A percentile compares a stretch with the other conserved stretches of the same genome.
Evolutionary conservation across 2,113 vertebrate species (phyloP).

Genomic region (Capreolus pygargus): DNA sequence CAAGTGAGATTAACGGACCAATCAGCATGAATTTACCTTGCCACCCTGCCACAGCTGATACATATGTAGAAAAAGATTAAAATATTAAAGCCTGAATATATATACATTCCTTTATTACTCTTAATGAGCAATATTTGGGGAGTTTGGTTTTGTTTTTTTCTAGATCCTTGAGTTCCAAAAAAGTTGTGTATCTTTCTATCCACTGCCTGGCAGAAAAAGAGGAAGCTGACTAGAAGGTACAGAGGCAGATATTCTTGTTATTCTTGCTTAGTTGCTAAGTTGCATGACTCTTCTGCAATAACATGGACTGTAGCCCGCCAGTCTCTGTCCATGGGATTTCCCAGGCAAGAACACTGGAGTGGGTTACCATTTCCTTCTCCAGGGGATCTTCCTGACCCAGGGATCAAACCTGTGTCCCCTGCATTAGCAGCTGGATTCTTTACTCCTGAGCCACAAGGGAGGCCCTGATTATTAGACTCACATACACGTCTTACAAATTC

Average conservation of each 20-base stretch:
- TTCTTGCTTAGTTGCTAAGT: background rate
- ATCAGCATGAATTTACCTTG: background rate
- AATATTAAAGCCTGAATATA: background rate
- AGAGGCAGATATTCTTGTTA: background rate
- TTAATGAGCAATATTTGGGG: background rate
- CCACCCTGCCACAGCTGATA: background rate
- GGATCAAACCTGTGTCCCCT: background rate
- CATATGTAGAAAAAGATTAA: background rate
- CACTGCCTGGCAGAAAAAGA: background rate
- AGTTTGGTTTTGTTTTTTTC: background rate
- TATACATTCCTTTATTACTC: background rate
- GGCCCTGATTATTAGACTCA: background rate
- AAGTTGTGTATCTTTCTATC: background rate
- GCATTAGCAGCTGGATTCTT: background rate
- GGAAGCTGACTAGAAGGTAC: background rate
- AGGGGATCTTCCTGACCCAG: background rate
- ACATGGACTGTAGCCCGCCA: background rate
- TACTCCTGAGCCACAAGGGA: background rate
- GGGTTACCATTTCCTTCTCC: background rate
- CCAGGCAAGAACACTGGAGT: background rate
- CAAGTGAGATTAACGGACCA: background rate
- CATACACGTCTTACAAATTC: background rate
- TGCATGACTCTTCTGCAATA: fast-evolving
- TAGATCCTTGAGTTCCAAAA: background rate
- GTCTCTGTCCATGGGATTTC: background rate